Conservation (phyloP, 2,113 vertebrate species). For the Pteruthius melanotis region DNA sequence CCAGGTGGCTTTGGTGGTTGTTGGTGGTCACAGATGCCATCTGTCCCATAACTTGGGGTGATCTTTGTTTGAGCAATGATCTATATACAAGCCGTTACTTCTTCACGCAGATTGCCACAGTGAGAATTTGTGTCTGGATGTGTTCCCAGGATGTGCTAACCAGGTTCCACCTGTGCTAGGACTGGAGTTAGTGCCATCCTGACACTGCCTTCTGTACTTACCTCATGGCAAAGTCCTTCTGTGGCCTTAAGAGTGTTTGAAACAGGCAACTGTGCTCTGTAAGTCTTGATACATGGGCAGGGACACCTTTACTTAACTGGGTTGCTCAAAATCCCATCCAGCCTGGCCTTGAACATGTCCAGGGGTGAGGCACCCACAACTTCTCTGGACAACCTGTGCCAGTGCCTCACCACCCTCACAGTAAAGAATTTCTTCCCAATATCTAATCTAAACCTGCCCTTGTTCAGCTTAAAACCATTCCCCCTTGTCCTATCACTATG, state of each 20-base stretch:
- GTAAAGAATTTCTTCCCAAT: background rate
- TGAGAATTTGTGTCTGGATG: background rate
- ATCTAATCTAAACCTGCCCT: background rate
- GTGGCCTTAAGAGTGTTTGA: background rate
- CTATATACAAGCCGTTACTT: background rate
- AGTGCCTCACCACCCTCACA: background rate
- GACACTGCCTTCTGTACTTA: background rate
- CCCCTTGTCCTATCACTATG: background rate
- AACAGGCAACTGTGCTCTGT: background rate
- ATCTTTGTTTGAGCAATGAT: background rate
- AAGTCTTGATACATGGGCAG: background rate
- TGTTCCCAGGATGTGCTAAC: accelerated
- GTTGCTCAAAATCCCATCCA: background rate
- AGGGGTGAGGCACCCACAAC: background rate
- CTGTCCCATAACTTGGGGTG: background rate
- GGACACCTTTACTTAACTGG: background rate
- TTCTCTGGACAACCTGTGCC: no score
- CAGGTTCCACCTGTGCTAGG: background rate
- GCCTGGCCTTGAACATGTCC: background rate
- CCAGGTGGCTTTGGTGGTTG: background rate
- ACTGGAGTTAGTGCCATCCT: background rate
- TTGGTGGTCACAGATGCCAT: background rate
- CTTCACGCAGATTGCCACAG: background rate
- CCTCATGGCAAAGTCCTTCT: background rate
- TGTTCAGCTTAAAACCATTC: background rate